Base-by-base conservation (phyloP, 2,797 vertebrate genomes). In the Selene dorsalis region DNA sequence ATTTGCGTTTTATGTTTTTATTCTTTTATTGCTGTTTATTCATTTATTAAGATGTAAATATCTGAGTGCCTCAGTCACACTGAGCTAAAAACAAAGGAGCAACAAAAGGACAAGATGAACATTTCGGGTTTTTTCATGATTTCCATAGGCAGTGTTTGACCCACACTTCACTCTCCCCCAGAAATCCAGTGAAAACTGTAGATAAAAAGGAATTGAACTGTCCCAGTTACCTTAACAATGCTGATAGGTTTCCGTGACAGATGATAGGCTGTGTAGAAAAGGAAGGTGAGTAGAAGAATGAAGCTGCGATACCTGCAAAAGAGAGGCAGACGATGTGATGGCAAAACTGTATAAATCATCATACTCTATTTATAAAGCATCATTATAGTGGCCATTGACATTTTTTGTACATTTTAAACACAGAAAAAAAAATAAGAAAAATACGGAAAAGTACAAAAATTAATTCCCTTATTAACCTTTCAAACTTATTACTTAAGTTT, bases 241-340 rank as follows among this genome's bases (percentile, higher is more conserved):
- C 98, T 99, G 93, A 99, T 97, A 14, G 97, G 98, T 84, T 99
- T 99, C 74, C 98, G 93, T 43, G 98, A 99, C 70, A 99, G 95
- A 87, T 99, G 98, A 80, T 97, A 99, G 55, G 96, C 95, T 4
- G 96, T 95, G 84, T 99, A 99, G 92, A 96, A 95, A 64, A 99
- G 83, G 90, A 99, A 99, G 1, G 98, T 99, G 67, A 99, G 93
- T 10, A 98, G 56, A 38, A 99, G 95, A 3, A 94, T 96, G 87
- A 96, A 96, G 1, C 96, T 94, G 12, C 97, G 95, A 84, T 97
- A 99, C 93, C 98, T 99, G 88, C 8, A 70, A 13, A 32, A 52
- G 2, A 75, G 2, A 72, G 3, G 63, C 22, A 9, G 8, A 20
- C 72, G 7, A 43, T 1, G 2, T 11, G 20, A 1, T 11, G 47